phyloP scores from a whole-genome alignment of 2,113 vertebrate species.

The Piprites chloris region DNA sequence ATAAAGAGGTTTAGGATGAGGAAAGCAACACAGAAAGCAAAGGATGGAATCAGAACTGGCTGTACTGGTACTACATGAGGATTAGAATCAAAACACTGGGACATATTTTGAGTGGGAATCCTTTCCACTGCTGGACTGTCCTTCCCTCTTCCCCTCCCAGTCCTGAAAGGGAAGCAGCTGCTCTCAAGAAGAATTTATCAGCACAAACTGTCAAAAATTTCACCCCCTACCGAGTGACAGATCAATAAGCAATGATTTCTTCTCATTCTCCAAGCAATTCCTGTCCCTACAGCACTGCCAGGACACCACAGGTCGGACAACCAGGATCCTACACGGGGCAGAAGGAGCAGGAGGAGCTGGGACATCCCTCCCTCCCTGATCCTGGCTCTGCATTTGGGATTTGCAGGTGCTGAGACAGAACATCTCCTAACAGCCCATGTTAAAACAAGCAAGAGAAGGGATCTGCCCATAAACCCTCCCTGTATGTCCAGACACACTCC shows the following conservation, averaged over 20 bases:
- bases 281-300: not conserved
- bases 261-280: not conserved
- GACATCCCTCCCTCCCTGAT: not conserved
- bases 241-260: not conserved
- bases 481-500: rapidly evolving
- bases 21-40: constrained; percentile 54
- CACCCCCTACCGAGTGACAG: not conserved
- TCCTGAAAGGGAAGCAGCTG: not conserved
- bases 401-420: not conserved
- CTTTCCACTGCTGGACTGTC: not conserved
- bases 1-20: constrained; percentile 15
- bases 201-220: not conserved
- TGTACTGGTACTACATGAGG: not conserved
- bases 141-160: not conserved
- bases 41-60: not conserved
- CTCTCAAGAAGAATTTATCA: not conserved
- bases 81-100: not conserved
- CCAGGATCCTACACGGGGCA: not conserved
- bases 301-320: not conserved
- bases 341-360: not conserved
- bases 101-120: not conserved
- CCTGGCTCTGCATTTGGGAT: not conserved
- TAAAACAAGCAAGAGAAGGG: not conserved
- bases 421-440: not conserved
- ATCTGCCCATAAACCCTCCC: not conserved